Percentiles rank a stretch among this genome's conserved stretches.
Conservation (phyloP, 1,140 invertebrate species). For the Andrena cerasifolii region DNA sequence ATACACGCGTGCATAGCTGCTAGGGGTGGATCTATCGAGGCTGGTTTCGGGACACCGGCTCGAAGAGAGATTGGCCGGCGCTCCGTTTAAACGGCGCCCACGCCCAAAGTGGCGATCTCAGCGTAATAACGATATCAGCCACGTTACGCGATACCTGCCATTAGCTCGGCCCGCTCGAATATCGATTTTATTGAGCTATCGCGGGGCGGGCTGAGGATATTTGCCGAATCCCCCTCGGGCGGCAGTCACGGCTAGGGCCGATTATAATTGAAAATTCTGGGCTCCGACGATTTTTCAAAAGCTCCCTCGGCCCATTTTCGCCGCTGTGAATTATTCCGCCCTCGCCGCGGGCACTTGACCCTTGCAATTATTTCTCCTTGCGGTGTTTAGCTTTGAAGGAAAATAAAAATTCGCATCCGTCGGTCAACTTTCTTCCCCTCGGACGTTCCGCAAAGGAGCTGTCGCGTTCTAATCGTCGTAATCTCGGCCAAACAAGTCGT, state of each 20-base stretch:
- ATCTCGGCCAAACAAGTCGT: neutral
- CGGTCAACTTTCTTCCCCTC: too few species aligned
- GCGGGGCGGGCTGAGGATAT: constrained; percentile 24
- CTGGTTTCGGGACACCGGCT: neutral
- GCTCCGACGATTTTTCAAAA: constrained; percentile 42
- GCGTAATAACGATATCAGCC: constrained; percentile 64
- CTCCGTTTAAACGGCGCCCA: constrained; percentile 42
- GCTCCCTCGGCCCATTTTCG: neutral
- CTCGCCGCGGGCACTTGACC: neutral
- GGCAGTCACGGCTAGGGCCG: neutral
- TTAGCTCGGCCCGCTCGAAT: constrained; percentile 50
- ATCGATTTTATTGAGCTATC: constrained; percentile 58
- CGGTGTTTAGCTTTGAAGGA: too few species aligned
- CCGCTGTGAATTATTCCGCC: neutral
- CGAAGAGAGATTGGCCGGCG: neutral
- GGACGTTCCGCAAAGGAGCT: too few species aligned
- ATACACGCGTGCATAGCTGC: constrained; percentile 4
- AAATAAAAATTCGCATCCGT: too few species aligned
- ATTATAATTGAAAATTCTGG: constrained; percentile 36
- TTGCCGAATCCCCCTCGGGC: constrained; percentile 34
- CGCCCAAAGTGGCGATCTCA: constrained; percentile 61
- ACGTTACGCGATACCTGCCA: constrained; percentile 61
- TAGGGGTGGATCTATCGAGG: neutral
- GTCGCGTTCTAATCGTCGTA: too few species aligned
- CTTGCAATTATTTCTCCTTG: too few species aligned